These are phyloP conservation scores for Scartelaos histophorus DNA, from an alignment of 2,113 vertebrate species.

Conservation along the genomic window DNA sequence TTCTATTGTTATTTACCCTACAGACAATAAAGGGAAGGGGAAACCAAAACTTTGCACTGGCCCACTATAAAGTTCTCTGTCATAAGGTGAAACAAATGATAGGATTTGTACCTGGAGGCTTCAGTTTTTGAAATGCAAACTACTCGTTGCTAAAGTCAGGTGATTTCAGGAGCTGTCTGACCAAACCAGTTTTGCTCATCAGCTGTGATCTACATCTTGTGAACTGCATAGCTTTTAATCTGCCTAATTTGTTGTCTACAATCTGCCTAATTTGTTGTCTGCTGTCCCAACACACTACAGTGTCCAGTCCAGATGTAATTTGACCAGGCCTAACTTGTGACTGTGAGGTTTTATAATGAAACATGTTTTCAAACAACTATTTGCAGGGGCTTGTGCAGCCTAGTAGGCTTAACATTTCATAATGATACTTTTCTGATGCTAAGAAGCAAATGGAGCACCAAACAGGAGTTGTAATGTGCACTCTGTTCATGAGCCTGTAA, in stretches of 20 bases:
- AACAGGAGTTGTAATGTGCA: not conserved
- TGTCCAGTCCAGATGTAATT: not conserved
- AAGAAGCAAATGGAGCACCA: not conserved
- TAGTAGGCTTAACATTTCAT: not conserved
- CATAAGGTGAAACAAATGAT: not conserved
- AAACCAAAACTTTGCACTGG: not conserved
- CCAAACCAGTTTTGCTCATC: constrained; percentile 11
- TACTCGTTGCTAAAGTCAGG: not conserved
- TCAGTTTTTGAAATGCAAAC: not conserved
- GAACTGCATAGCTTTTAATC: not conserved
- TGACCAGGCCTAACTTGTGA: constrained; percentile 38
- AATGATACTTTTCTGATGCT: not conserved
- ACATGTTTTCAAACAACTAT: constrained; percentile 13
- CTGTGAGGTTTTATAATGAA: constrained; percentile 53
- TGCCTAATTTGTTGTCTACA: not conserved
- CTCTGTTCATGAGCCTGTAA: constrained; percentile 1
- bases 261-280: not conserved
- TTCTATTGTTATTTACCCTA: not conserved
- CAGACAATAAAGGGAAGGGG: not conserved
- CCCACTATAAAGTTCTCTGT: not conserved
- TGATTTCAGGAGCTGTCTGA: not conserved
- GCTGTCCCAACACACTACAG: not conserved
- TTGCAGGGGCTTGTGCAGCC: not conserved
- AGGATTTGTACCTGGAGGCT: not conserved
- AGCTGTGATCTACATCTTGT: constrained; percentile 22